Percentiles rank a stretch among this genome's conserved stretches.
Conservation (phyloP, 1,140 invertebrate species). For the Eupeodes corollae region DNA sequence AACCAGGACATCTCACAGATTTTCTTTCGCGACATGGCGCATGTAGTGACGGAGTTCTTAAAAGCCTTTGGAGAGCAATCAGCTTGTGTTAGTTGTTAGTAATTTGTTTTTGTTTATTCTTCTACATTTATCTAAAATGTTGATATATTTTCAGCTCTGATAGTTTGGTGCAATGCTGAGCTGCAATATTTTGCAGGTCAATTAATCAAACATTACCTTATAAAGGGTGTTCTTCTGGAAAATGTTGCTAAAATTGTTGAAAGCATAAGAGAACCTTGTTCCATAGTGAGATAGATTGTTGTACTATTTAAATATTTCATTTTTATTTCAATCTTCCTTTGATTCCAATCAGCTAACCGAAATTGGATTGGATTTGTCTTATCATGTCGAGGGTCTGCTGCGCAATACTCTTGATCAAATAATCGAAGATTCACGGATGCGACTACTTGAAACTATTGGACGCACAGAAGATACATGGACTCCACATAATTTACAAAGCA, state of each 20-base stretch:
- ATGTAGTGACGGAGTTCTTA: conserved; percentile 34
- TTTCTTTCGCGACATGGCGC: conserved; percentile 33
- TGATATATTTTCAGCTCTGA: conserved; percentile 52
- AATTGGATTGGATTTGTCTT: conserved; percentile 55
- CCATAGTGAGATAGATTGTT: conserved; percentile 42
- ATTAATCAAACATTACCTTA: conserved; percentile 84
- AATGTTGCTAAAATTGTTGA: conserved; percentile 79
- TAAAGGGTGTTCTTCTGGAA: conserved; percentile 72
- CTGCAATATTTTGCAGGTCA: conserved; percentile 68
- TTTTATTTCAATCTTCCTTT: not conserved
- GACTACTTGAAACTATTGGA: conserved; percentile 52
- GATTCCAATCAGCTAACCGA: conserved; percentile 39
- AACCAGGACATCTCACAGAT: conserved; percentile 34
- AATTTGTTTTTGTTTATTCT: not conserved
- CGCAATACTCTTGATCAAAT: conserved; percentile 48
- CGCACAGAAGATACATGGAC: conserved; percentile 65
- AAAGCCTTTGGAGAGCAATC: conserved; percentile 29
- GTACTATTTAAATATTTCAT: not conserved
- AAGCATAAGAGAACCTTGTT: conserved; percentile 62
- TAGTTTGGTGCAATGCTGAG: conserved; percentile 85
- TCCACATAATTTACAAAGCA: conserved; percentile 54
- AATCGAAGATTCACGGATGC: conserved; percentile 31
- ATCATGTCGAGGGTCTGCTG: conserved; percentile 70
- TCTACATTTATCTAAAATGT: not conserved
- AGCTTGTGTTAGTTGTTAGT: conserved; percentile 32